Percentiles rank a stretch among this genome's conserved stretches.
Evolutionary conservation across 2,113 vertebrate genomes (phyloP).

Genomic region (Phoxinus phoxinus): DNA sequence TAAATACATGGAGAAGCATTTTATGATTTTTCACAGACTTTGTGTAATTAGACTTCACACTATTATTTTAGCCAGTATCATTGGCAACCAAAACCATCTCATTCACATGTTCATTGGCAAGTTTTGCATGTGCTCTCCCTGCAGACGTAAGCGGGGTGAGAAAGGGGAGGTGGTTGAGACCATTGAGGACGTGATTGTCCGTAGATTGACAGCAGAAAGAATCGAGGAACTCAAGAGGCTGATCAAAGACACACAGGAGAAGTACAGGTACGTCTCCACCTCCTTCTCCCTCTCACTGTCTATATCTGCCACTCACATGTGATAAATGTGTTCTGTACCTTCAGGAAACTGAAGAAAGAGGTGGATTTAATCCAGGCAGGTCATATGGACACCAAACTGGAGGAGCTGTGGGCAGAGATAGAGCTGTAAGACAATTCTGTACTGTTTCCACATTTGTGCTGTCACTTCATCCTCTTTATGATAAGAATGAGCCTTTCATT

Average conservation of each 20-base stretch:
- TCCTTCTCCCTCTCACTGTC: background rate
- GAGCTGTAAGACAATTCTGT: constrained; percentile 77
- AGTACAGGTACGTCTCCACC: constrained; percentile 82
- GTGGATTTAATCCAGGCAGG: constrained; percentile 93
- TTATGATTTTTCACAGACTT: background rate
- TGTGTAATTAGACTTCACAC: background rate
- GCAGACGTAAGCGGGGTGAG: constrained; percentile 95
- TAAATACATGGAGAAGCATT: background rate
- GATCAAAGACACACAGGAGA: constrained; percentile 96
- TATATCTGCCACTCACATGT: background rate
- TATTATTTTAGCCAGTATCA: background rate
- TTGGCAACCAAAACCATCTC: background rate
- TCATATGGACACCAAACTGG: constrained; percentile 93
- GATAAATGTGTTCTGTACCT: background rate
- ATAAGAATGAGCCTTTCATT: background rate
- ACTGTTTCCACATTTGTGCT: background rate
- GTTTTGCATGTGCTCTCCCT: background rate
- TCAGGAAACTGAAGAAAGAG: constrained; percentile 95
- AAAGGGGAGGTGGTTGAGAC: constrained; percentile 99
- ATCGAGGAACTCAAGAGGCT: constrained; percentile 97
- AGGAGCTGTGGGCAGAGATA: constrained; percentile 92
- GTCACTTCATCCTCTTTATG: background rate
- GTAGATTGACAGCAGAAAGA: constrained; percentile 91
- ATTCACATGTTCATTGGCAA: background rate
- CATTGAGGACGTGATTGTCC: constrained; percentile 97